A percentile compares a stretch with the other conserved stretches of the same genome.
These are phyloP conservation scores for Siniperca obscura DNA, from an alignment of 2,797 vertebrate species.

Conservation along the genomic window DNA sequence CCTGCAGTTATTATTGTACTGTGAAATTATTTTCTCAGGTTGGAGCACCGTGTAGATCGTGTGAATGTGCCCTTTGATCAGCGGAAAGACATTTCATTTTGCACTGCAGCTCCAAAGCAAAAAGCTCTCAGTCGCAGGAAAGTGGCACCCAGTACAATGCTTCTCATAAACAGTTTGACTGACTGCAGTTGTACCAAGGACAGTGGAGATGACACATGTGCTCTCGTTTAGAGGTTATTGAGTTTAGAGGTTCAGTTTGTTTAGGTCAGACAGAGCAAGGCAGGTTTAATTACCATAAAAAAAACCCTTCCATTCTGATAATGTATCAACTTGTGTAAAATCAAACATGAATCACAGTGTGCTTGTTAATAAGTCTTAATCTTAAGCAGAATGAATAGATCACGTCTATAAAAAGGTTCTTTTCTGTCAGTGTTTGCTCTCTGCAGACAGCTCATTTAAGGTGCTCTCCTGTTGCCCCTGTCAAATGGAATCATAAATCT, in stretches of 20 bases:
- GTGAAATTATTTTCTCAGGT: conserved; percentile 62
- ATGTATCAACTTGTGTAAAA: background rate
- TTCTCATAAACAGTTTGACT: conserved; percentile 24
- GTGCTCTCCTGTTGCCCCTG: conserved; percentile 31
- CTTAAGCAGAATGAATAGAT: conserved; percentile 31
- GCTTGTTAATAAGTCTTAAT: conserved; percentile 27
- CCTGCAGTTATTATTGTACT: conserved; percentile 53
- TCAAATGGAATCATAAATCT: conserved; percentile 48
- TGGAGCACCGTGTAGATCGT: conserved; percentile 15
- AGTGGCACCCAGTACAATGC: conserved; percentile 13
- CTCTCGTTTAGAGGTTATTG: background rate
- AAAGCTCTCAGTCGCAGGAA: conserved; percentile 1
- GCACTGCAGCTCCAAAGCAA: conserved; percentile 23
- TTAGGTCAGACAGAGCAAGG: background rate
- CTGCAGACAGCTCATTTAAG: conserved; percentile 48
- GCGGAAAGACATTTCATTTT: conserved; percentile 49
- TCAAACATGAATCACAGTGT: conserved; percentile 21
- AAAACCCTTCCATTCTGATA: background rate
- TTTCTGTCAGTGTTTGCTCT: conserved; percentile 28
- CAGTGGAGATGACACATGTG: background rate
- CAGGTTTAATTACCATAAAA: background rate
- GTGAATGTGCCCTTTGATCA: conserved; percentile 65
- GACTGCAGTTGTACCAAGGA: background rate
- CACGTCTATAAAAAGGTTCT: conserved; percentile 14
- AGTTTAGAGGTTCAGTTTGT: conserved; percentile 6